Base-by-base conservation (phyloP, 2,113 vertebrate genomes). In the Zosterops lateralis region DNA sequence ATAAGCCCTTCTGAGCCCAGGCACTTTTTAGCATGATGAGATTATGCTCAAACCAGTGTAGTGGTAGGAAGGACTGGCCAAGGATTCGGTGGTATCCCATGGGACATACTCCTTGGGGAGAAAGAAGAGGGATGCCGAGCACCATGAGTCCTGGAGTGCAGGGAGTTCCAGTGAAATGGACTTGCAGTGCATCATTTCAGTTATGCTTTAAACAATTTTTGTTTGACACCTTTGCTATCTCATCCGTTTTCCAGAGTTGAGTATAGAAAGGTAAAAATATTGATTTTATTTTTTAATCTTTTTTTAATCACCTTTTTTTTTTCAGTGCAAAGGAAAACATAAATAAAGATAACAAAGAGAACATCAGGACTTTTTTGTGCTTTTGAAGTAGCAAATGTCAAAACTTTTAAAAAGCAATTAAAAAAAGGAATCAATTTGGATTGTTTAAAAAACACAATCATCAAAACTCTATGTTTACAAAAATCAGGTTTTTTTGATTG, bases 401-500 rank as follows among this genome's bases (percentile, higher is more conserved):
- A 67, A 87, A n/a, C n/a, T 89, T 89, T 80, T 17, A 45, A 85
- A 71, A 92, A 36, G 38, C 24, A 50, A 22, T 31, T 38, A 38
- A 8, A 76, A 47, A 74, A 47, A 36, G 0, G 48, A 65, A 68
- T 72, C 50, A 19, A 4, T 66, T 73, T 14, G 71, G 16, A 47
- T 76, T 96, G 26, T 68, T 93, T 91, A 87, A 92, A 95, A 73
- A 29, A 2, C 36, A 51, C 24, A 76, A 87, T 76, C 45, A 62
- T 78, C 71, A 76, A 91, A 89, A 68, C 20, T 50, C n/a, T 48
- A 0, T 91, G 58, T 92, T 93, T 76, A 93, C 58, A 75, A 67
- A 95, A 91, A 40, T 78, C 32, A 61, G 9, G 34, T 94, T 96
- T 94, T 96, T 95, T 87, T 82, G 29, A 73, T 82, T 53, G 57